Evolutionary conservation across 92 coral and sea anemone genomes (phyloP).

Genomic region (Montipora capitata): DNA sequence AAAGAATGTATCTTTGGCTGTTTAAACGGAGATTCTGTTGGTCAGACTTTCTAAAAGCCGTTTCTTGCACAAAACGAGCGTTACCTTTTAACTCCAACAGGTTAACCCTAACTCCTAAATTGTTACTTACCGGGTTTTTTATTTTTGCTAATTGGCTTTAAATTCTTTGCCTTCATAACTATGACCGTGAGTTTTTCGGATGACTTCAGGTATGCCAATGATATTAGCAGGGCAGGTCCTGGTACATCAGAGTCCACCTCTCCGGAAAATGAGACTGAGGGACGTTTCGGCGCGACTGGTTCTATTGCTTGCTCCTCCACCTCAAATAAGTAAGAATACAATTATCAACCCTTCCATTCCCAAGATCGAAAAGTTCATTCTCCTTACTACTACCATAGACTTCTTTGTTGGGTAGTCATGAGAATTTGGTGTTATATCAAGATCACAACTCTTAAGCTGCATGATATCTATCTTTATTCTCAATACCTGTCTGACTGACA

Average conservation of each 20-base stretch:
- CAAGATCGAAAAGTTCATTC: too few species aligned
- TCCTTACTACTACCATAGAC: too few species aligned
- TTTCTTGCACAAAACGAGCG: background rate
- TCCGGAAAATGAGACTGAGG: conserved; percentile 75
- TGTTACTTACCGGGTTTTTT: conserved; percentile 85
- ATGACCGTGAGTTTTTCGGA: conserved; percentile 91
- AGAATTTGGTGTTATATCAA: too few species aligned
- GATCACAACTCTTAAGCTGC: too few species aligned
- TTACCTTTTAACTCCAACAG: background rate
- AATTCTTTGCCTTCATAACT: conserved; percentile 90
- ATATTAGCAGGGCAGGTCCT: conserved; percentile 78
- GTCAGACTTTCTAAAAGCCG: background rate
- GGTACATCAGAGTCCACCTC: conserved; percentile 32
- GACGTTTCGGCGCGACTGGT: conserved; percentile 58
- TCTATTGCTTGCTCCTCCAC: conserved; percentile 49
- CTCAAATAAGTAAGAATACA: background rate
- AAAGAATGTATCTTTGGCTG: too few species aligned
- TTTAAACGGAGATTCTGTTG: too few species aligned
- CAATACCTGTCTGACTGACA: too few species aligned
- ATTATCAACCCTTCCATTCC: too few species aligned
- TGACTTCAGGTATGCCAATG: conserved; percentile 89
- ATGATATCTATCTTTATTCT: too few species aligned
- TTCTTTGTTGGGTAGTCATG: too few species aligned
- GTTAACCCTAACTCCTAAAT: too few species aligned
- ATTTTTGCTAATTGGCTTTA: conserved; percentile 77